phyloP scores from a whole-genome alignment of 2,113 vertebrate genomes.

The Amphiprion ocellaris region DNA sequence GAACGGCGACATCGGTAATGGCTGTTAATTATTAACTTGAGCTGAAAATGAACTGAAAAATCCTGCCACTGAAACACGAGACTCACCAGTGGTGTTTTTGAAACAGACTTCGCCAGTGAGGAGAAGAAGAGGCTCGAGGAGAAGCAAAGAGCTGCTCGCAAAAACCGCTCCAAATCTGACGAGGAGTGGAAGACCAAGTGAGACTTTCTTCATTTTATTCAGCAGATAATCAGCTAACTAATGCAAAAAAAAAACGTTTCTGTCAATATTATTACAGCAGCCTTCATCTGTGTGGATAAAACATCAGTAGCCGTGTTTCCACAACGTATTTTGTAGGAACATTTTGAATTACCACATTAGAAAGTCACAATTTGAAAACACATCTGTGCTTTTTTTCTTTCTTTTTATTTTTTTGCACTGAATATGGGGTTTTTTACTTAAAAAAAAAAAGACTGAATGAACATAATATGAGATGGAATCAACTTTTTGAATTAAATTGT shows the following conservation, averaged over 20 bases:
- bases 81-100: neutral
- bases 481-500: too few species aligned
- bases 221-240: neutral
- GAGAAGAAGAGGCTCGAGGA: slow-evolving; percentile 98
- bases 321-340: too few species aligned
- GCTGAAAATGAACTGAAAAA: neutral
- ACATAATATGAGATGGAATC: too few species aligned
- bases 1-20: slow-evolving; percentile 96
- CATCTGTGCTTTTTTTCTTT: too few species aligned
- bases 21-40: neutral
- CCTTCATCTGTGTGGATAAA: neutral
- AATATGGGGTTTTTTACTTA: too few species aligned
- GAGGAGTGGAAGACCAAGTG: slow-evolving; percentile 95
- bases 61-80: neutral
- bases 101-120: slow-evolving; percentile 93
- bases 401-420: too few species aligned
- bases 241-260: neutral
- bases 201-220: slow-evolving; percentile 6
- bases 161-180: slow-evolving; percentile 91
- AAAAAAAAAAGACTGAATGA: too few species aligned
- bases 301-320: too few species aligned
- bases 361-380: too few species aligned
- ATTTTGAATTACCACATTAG: too few species aligned
- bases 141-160: slow-evolving; percentile 95
- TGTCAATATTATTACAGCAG: neutral